phyloP scores from a whole-genome alignment of 2,888 invertebrate species.

The Pterostichus madidus region DNA sequence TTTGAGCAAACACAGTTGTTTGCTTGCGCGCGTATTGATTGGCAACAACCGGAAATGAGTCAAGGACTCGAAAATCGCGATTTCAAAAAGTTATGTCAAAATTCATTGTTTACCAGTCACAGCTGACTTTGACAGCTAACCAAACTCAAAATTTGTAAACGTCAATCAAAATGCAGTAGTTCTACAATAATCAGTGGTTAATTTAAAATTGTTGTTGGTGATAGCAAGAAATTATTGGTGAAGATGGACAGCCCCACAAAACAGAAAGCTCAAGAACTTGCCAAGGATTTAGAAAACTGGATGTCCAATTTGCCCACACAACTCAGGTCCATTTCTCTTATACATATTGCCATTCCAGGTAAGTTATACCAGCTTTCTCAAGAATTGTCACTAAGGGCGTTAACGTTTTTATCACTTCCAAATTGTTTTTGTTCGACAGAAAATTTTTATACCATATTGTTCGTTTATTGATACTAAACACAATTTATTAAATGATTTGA shows the following conservation, averaged over 20 bases:
- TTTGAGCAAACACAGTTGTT: conserved; percentile 31
- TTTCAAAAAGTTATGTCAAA: conserved; percentile 66
- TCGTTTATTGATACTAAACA: no score
- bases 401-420: not conserved
- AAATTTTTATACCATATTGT: not conserved
- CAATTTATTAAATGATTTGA: no score
- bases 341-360: conserved; percentile 89
- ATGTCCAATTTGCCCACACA: conserved; percentile 83
- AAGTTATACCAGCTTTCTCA: conserved; percentile 70
- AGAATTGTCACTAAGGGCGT: conserved; percentile 6
- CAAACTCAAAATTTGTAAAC: conserved; percentile 36
- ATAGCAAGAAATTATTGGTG: not conserved
- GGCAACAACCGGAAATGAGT: conserved; percentile 66
- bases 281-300: conserved; percentile 82
- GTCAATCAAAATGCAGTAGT: conserved; percentile 30
- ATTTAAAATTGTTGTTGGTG: conserved; percentile 33
- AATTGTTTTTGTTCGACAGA: not conserved
- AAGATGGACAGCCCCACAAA: conserved; percentile 62
- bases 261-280: conserved; percentile 66
- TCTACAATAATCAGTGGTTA: not conserved
- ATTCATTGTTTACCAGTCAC: conserved; percentile 63
- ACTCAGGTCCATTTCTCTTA: conserved; percentile 82
- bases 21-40: conserved; percentile 54
- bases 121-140: conserved; percentile 64
- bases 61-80: conserved; percentile 63